phyloP scores from a whole-genome alignment of 2,797 vertebrate species.

The Eutrigla gurnardus region DNA sequence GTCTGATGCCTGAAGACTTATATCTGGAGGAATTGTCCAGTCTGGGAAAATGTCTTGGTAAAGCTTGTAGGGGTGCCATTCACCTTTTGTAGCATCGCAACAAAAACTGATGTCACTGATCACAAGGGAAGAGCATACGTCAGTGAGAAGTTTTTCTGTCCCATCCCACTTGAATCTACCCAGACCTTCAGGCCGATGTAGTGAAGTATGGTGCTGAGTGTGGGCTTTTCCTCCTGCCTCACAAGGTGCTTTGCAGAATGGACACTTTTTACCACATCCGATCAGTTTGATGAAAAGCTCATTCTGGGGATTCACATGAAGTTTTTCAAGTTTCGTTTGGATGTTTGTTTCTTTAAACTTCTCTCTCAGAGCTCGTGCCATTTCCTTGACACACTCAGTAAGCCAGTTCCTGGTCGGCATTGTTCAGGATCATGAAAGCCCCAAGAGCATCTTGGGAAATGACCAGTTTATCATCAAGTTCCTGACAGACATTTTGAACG shows the following conservation, averaged over 20 bases:
- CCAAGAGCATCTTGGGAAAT: too few relatives aligned
- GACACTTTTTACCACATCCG: too few relatives aligned
- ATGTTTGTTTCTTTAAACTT: too few relatives aligned
- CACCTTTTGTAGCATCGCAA: fast-evolving
- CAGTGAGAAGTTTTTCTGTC: neutral
- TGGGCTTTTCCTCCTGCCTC: slow-evolving; percentile 68
- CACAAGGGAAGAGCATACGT: slow-evolving; percentile 65
- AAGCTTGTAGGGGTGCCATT: slow-evolving; percentile 55
- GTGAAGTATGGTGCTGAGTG: slow-evolving; percentile 51
- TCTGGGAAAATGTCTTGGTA: slow-evolving; percentile 61
- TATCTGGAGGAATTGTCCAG: slow-evolving; percentile 79
- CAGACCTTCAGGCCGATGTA: slow-evolving; percentile 71
- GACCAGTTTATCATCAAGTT: too few relatives aligned
- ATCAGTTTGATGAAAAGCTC: too few relatives aligned
- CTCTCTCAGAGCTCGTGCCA: too few relatives aligned
- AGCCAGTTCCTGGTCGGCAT: too few relatives aligned
- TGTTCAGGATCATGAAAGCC: too few relatives aligned
- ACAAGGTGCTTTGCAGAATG: slow-evolving; percentile 68
- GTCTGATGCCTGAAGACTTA: slow-evolving; percentile 71
- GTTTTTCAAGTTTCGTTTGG: too few relatives aligned
- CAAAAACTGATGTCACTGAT: fast-evolving
- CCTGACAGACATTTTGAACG: too few relatives aligned
- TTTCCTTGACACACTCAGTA: too few relatives aligned
- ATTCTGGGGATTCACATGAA: too few relatives aligned
- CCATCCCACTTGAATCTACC: fast-evolving